Percentiles rank a stretch among this genome's conserved stretches.
phyloP scores from a whole-genome alignment of 2,113 vertebrate genomes.

The Elephas maximus region DNA sequence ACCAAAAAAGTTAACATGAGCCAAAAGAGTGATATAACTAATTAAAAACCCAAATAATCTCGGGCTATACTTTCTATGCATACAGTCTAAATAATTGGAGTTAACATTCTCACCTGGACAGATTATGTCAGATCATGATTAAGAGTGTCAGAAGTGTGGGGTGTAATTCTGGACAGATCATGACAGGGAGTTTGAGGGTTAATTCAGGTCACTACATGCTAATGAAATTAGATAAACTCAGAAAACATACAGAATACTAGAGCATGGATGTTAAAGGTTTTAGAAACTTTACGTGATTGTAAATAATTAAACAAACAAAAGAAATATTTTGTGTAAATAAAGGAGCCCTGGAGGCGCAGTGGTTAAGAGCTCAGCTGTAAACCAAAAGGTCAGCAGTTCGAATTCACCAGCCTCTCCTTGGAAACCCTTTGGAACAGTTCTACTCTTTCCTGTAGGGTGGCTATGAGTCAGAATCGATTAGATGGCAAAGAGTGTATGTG shows the following conservation, averaged over 20 bases:
- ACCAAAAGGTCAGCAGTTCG: no score
- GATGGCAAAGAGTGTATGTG: no score
- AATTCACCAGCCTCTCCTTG: no score
- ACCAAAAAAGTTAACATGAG: background rate
- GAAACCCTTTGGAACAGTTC: no score
- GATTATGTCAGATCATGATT: background rate
- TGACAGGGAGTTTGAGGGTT: background rate
- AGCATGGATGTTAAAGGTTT: background rate
- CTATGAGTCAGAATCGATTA: no score
- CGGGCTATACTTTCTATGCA: background rate
- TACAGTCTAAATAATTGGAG: background rate
- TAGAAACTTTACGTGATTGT: background rate
- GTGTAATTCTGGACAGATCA: slow-evolving; percentile 7
- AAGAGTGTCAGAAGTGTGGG: background rate
- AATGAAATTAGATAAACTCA: background rate
- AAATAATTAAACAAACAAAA: background rate
- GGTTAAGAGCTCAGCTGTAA: no score
- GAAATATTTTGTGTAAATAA: no score
- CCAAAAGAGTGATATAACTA: background rate
- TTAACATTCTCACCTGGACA: background rate
- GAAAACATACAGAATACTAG: background rate
- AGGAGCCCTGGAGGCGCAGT: no score
- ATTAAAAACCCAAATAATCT: background rate
- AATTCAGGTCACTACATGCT: slow-evolving; percentile 14
- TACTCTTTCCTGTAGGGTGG: no score